Evolutionary conservation across 2,888 invertebrate genomes (phyloP).

Genomic region (Trichopoda pennipes): DNA sequence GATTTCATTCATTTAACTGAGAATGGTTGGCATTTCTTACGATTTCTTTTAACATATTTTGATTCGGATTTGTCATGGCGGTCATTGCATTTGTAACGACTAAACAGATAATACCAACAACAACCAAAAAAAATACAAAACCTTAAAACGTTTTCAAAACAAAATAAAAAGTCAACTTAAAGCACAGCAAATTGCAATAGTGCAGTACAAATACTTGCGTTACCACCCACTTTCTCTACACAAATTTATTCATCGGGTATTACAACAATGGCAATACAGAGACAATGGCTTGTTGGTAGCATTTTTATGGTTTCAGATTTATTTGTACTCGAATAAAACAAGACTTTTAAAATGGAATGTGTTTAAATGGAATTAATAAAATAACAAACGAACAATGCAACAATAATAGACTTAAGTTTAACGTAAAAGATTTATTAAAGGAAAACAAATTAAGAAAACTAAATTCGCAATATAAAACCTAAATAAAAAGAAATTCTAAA

Average conservation of each 20-base stretch:
- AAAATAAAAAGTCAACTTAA: constrained; percentile 51
- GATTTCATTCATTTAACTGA: constrained; percentile 45
- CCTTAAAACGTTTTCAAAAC: constrained; percentile 51
- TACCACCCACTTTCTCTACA: constrained; percentile 30
- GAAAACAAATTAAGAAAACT: constrained; percentile 14
- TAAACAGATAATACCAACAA: too few relatives aligned
- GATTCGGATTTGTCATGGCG: constrained; percentile 77
- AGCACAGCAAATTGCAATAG: constrained; percentile 50
- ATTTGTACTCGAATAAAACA: constrained; percentile 38
- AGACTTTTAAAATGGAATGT: constrained; percentile 57
- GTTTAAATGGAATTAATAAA: constrained; percentile 45
- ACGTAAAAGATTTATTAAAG: constrained; percentile 35
- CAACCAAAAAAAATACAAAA: too few relatives aligned
- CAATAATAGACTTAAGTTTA: constrained; percentile 6
- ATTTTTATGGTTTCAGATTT: constrained; percentile 67
- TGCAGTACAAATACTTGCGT: neutral
- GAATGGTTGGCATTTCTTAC: constrained; percentile 59
- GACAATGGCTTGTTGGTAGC: constrained; percentile 25
- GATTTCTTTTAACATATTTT: constrained; percentile 69
- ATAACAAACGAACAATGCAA: constrained; percentile 20
- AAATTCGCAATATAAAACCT: neutral
- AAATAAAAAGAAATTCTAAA: neutral
- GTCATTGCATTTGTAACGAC: constrained; percentile 64
- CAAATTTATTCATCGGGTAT: neutral
- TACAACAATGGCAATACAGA: constrained; percentile 17